A percentile compares a stretch with the other conserved stretches of the same genome.
These are phyloP conservation scores for Neolamprologus caudopunctatus DNA, from an alignment of 2,113 vertebrate genomes.

Conservation along the genomic window DNA sequence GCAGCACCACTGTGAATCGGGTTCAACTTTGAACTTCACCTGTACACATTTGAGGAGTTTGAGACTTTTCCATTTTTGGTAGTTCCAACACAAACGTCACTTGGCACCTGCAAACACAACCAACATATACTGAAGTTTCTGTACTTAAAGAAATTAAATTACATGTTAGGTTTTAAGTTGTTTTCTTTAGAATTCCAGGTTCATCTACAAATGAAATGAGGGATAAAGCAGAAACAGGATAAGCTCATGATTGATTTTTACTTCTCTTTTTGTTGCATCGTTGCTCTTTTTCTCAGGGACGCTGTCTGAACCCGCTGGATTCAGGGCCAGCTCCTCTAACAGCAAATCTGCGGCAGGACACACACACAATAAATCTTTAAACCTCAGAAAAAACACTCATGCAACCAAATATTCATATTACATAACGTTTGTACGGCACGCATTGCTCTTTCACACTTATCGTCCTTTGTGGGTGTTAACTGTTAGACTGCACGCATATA, in stretches of 20 bases:
- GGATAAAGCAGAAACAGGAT: not conserved
- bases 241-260: not conserved
- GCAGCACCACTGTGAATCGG: not conserved
- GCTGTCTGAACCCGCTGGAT: not conserved
- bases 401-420: not conserved
- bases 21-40: not conserved
- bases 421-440: not conserved
- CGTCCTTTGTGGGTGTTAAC: not conserved
- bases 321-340: slow-evolving; percentile 60
- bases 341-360: slow-evolving; percentile 55
- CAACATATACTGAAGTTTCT: not conserved
- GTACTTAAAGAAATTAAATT: not conserved
- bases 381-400: not conserved
- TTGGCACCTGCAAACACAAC: not conserved
- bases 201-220: not conserved
- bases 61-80: not conserved
- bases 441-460: not conserved
- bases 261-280: not conserved
- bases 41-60: slow-evolving; percentile 7
- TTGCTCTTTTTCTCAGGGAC: not conserved
- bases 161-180: not conserved
- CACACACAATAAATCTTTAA: not conserved
- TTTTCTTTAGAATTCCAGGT: not conserved
- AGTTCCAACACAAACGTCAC: not conserved
- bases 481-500: not conserved